Conservation (phyloP, 2,797 vertebrate species). For the Choloepus didactylus region DNA sequence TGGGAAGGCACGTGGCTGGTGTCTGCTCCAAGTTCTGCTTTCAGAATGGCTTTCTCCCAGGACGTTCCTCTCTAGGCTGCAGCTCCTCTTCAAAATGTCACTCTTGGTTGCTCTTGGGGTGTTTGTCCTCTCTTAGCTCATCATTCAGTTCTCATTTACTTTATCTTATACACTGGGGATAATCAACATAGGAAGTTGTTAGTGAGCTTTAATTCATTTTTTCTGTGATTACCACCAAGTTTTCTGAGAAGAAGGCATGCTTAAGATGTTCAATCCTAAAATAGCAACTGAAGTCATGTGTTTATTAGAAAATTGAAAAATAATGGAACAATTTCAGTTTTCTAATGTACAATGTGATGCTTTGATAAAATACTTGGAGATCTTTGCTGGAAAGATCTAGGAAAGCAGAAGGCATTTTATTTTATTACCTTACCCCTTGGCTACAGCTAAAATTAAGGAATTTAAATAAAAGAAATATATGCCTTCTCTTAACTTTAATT, state of each 20-base stretch:
- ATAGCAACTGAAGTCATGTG: background rate
- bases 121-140: background rate
- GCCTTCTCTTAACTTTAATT: background rate
- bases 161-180: background rate
- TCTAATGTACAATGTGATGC: background rate
- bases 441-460: constrained; percentile 6
- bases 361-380: background rate
- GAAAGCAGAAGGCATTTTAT: constrained; percentile 45
- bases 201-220: background rate
- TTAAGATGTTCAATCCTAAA: background rate
- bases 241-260: constrained; percentile 10
- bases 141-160: background rate
- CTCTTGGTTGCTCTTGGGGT: too few species aligned
- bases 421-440: constrained; percentile 6
- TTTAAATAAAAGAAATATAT: background rate
- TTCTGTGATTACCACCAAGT: background rate
- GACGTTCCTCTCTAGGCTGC: too few species aligned
- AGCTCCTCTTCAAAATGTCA: too few species aligned
- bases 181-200: background rate
- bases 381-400: constrained; percentile 29
- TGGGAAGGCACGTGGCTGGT: too few species aligned
- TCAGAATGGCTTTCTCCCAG: too few species aligned
- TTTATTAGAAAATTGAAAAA: constrained; percentile 1
- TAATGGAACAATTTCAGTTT: background rate
- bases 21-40: too few species aligned